Evolutionary conservation across 2,797 vertebrate genomes (phyloP).

Genomic region (Onychomys arenicola): DNA sequence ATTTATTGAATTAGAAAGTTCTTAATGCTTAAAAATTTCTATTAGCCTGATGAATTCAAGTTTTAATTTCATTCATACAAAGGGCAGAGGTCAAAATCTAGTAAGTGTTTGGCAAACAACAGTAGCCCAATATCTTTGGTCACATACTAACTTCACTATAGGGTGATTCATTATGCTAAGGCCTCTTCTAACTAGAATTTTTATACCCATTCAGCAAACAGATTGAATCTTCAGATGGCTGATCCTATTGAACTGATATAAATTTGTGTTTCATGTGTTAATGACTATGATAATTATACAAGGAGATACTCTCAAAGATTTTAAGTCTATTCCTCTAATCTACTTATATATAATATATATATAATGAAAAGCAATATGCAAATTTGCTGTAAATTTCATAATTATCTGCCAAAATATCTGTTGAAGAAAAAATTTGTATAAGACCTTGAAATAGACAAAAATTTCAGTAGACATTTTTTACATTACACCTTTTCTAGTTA

Average conservation of each 20-base stretch:
- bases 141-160: neutral
- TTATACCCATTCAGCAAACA: constrained; percentile 21
- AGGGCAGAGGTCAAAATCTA: neutral
- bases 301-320: neutral
- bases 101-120: constrained; percentile 1
- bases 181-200: neutral
- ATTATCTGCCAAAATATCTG: neutral
- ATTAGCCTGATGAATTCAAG: neutral
- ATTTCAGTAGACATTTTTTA: neutral
- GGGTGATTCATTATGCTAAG: neutral
- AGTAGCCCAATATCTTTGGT: neutral
- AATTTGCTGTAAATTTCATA: neutral
- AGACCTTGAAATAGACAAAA: neutral
- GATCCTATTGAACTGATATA: neutral
- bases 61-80: neutral
- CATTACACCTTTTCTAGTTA: neutral
- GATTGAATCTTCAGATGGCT: neutral
- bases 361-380: neutral
- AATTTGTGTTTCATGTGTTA: neutral
- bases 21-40: neutral
- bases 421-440: neutral
- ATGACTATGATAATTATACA: neutral
- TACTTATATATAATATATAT: neutral
- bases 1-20: neutral
- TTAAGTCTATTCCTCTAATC: neutral